phyloP scores from a whole-genome alignment of 2,113 vertebrate species.

The Xenopus borealis region DNA sequence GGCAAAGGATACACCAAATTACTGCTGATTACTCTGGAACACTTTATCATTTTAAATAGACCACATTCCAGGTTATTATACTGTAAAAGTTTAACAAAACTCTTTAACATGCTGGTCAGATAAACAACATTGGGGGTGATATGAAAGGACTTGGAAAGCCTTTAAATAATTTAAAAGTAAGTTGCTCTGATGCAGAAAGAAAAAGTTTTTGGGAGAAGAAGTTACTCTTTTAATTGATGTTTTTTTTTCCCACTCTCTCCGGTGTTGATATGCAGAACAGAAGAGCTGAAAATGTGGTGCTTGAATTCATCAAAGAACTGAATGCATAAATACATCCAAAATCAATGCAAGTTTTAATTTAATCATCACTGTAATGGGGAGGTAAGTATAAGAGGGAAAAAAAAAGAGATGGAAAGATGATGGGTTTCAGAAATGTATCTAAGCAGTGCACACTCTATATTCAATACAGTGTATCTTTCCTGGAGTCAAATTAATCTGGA shows the following conservation, averaged over 20 bases:
- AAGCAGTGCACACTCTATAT: conserved; percentile 13
- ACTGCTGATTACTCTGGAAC: too few relatives aligned
- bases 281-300: neutral
- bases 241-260: neutral
- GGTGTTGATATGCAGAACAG: neutral
- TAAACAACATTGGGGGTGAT: too few relatives aligned
- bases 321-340: conserved; percentile 7
- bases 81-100: too few relatives aligned
- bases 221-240: too few relatives aligned
- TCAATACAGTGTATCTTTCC: conserved; percentile 34
- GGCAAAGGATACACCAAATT: too few relatives aligned
- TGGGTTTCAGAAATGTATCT: conserved; percentile 11
- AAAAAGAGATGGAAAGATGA: conserved; percentile 11
- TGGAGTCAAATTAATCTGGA: conserved; percentile 30
- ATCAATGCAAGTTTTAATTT: conserved; percentile 17
- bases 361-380: conserved; percentile 20
- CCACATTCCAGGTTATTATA: too few relatives aligned
- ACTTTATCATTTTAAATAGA: too few relatives aligned
- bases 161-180: too few relatives aligned
- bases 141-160: too few relatives aligned
- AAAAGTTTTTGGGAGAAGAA: neutral
- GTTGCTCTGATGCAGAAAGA: too few relatives aligned
- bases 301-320: neutral
- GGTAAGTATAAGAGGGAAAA: neutral
- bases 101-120: too few relatives aligned